Percentiles rank a stretch among this genome's conserved stretches.
Evolutionary conservation across 2,888 invertebrate species (phyloP).

Genomic region (Machimus rusticus): DNA sequence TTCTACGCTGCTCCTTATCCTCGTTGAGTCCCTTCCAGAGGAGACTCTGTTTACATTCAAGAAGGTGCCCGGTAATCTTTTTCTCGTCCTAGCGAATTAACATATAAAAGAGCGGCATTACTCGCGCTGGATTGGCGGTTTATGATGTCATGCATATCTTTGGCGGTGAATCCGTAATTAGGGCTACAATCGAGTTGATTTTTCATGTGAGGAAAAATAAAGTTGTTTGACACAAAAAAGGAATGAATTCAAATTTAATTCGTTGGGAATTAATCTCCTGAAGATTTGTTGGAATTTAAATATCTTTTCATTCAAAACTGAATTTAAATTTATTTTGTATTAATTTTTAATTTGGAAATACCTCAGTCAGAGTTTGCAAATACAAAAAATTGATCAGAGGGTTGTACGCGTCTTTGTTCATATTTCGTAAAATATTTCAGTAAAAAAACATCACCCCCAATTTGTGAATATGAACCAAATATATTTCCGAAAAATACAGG

Average conservation of each 20-base stretch:
- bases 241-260: neutral
- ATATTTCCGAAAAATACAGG: too few relatives aligned
- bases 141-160: neutral
- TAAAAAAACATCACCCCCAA: too few relatives aligned
- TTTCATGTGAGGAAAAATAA: neutral
- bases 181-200: neutral
- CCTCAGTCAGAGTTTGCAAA: too few relatives aligned
- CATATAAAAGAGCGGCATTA: neutral
- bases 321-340: neutral
- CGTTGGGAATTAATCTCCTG: neutral
- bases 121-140: neutral
- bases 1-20: neutral
- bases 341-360: neutral
- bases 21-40: neutral
- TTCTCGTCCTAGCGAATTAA: neutral
- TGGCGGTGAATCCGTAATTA: neutral
- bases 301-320: neutral
- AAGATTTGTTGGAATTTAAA: neutral
- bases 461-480: too few relatives aligned
- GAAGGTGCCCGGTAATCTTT: neutral
- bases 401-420: too few relatives aligned
- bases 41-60: slow-evolving; percentile 24
- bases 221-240: neutral
- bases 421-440: too few relatives aligned
- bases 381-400: too few relatives aligned